Evolutionary conservation across 2,888 invertebrate species (phyloP), one percentile per base, ranked within the genome.

Genomic region (Calameuta idolon): DNA sequence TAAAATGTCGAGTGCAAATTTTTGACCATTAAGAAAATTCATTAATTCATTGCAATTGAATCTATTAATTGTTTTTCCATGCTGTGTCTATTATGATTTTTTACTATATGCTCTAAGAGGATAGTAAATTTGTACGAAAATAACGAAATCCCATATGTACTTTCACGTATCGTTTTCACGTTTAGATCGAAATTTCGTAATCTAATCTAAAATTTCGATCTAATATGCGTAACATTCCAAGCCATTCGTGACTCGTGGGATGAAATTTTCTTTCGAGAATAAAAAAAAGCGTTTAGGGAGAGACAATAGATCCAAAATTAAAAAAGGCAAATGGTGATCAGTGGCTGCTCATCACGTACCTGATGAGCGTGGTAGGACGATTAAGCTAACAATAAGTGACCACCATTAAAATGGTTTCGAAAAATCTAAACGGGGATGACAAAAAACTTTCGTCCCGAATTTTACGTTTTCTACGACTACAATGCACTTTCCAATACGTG

Each of bases 281-380:
- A 33, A 73, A 77, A 77, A 37, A 75, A 69, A n/a, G 40, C 69
- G 15, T 74, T 77, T 40, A 75, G 33, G 75, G 77, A 34, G 71
- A 75, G 75, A 77, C 75, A 77, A 77, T 77, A 75, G 23, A 31
- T 71, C 69, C 71, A 55, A 75, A 77, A 77, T 77, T 77, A 71
- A 71, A 71, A 11, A 31, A 23, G 23, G 55, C 55, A 55, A 55
- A 55, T 55, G 55, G 55, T 55, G 23, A 23, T 55, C 55, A 55
- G 23, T 9, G 23, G 2, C 23, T 55, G 9, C 55, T 9, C 15
- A 55, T 55, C 55, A 55, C 55, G 23, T 55, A 55, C 23, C 55
- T 15, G 23, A 55, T 55, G 23, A 55, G 55, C 55, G 55, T 55
- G 55, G 55, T 23, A 55, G 9, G 5, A 23, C 15, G 55, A 55